phyloP scores from a whole-genome alignment of 2,888 invertebrate species.

The Drosophila histrio region DNA sequence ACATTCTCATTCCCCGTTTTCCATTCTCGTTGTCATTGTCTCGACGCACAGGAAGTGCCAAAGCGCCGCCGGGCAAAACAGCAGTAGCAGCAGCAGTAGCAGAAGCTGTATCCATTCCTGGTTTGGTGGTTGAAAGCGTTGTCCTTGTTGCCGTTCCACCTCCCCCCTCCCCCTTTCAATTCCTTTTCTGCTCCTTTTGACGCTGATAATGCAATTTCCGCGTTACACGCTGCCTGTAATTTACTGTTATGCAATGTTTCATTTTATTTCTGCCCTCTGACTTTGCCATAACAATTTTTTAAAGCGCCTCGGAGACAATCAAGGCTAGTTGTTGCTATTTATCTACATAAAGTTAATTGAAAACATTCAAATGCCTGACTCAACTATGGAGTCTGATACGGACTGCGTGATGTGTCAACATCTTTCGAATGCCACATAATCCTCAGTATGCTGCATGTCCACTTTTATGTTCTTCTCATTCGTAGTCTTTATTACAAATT shows the following conservation, averaged over 20 bases:
- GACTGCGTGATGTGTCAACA: conserved; percentile 79
- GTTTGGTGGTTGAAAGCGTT: conserved; percentile 1
- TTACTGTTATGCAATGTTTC: conserved; percentile 80
- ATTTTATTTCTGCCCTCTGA: conserved; percentile 54
- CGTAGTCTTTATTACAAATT: conserved; percentile 78
- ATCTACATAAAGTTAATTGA: conserved; percentile 74
- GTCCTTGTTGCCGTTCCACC: conserved; percentile 11
- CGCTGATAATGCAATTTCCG: conserved; percentile 83
- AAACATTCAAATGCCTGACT: conserved; percentile 66
- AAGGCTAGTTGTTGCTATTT: conserved; percentile 59
- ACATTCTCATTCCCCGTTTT: conserved; percentile 62
- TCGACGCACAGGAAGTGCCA: conserved; percentile 70
- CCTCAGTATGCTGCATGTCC: conserved; percentile 41
- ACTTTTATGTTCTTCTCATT: conserved; percentile 52
- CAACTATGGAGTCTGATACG: not conserved
- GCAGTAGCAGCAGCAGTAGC: conserved; percentile 7
- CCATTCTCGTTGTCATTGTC: conserved; percentile 51
- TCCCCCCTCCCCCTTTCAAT: conserved; percentile 13
- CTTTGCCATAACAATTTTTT: conserved; percentile 30
- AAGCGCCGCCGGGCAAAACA: conserved; percentile 62
- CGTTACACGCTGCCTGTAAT: conserved; percentile 56
- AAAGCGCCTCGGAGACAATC: conserved; percentile 45
- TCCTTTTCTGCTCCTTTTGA: conserved; percentile 66
- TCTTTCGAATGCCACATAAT: conserved; percentile 67
- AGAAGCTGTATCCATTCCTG: conserved; percentile 16